These are phyloP conservation scores for Sphinx pinastri DNA, from an alignment of 2,888 invertebrate species.

Conservation along the genomic window DNA sequence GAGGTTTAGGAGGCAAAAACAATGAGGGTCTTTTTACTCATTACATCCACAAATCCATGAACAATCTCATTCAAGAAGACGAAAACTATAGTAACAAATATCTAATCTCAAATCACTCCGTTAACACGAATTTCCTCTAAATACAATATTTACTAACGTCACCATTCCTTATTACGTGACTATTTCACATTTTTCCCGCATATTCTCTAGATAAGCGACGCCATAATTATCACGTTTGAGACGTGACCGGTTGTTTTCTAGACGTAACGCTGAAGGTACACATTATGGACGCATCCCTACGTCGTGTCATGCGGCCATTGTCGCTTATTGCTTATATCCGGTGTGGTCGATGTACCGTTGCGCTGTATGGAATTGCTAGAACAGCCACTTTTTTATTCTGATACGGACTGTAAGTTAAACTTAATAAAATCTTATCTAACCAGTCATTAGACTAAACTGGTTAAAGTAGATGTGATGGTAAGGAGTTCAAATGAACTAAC, in stretches of 20 bases:
- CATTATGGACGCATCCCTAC: conserved; percentile 40
- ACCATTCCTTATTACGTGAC: conserved; percentile 18
- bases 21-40: no score
- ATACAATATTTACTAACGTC: background rate
- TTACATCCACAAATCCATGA: no score
- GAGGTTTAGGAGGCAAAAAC: no score
- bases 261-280: conserved; percentile 42
- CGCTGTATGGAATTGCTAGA: conserved; percentile 15
- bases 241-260: conserved; percentile 34
- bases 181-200: conserved; percentile 15
- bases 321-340: conserved; percentile 70
- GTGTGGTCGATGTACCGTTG: conserved; percentile 37
- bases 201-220: conserved; percentile 19
- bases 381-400: background rate
- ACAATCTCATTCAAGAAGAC: background rate
- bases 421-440: no score
- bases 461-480: no score
- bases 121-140: background rate
- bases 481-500: no score
- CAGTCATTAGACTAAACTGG: no score
- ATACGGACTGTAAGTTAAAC: no score
- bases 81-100: background rate
- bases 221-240: conserved; percentile 23
- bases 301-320: conserved; percentile 52
- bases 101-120: no score